These are phyloP conservation scores for Chlorocebus sabaeus DNA, from an alignment of 2,113 vertebrate species.

Conservation along the genomic window DNA sequence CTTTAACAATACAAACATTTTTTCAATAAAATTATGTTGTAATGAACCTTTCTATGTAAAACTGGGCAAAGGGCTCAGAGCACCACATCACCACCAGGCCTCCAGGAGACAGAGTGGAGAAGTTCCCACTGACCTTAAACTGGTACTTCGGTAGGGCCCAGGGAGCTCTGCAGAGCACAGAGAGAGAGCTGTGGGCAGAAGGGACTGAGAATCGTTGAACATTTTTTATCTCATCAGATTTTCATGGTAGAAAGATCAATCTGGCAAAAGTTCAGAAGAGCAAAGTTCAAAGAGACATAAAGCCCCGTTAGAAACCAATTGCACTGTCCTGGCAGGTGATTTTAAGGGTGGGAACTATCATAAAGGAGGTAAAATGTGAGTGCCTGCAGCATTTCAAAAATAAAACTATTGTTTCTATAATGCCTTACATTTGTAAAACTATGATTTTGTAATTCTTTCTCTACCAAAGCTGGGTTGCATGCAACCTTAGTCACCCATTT, in stretches of 20 bases:
- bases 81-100: neutral
- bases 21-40: neutral
- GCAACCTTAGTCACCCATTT: neutral
- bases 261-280: neutral
- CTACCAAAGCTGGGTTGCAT: neutral
- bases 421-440: neutral
- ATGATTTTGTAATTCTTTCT: slow-evolving; percentile 2
- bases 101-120: neutral
- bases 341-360: neutral
- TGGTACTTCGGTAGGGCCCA: neutral
- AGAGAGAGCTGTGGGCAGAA: neutral
- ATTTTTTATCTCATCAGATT: neutral
- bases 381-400: neutral
- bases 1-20: neutral
- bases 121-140: neutral
- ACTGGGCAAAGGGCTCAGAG: neutral
- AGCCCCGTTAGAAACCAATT: neutral
- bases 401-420: neutral
- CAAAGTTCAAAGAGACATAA: neutral
- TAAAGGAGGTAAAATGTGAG: neutral
- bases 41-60: neutral
- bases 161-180: neutral
- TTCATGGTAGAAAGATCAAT: neutral
- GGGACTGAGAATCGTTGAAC: neutral
- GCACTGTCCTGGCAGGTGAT: neutral